A percentile compares a stretch with the other conserved stretches of the same genome.
Conservation (phyloP, 2,113 vertebrate species). For the Cercocebus atys region DNA sequence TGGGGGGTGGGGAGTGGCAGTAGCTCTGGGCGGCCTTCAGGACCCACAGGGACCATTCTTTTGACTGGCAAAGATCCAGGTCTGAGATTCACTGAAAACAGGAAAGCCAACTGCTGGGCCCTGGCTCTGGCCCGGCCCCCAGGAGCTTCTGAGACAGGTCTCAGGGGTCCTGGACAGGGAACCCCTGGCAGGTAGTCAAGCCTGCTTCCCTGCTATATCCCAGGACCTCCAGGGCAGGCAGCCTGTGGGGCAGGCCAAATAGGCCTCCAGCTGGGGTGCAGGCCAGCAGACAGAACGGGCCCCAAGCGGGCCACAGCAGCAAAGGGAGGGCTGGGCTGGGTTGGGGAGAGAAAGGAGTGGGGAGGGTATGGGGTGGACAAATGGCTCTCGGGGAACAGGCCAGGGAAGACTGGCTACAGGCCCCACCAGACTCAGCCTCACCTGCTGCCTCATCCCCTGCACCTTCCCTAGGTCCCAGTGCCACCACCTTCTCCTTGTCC, state of each 20-base stretch:
- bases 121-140: background rate
- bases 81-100: background rate
- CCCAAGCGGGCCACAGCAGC: background rate
- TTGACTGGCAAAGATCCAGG: background rate
- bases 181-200: background rate
- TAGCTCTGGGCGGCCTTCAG: background rate
- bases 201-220: background rate
- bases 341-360: background rate
- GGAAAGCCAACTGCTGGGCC: background rate
- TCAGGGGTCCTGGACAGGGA: background rate
- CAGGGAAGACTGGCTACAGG: background rate
- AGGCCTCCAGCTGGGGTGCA: background rate
- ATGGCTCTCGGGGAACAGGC: background rate
- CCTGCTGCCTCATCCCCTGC: background rate
- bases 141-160: background rate
- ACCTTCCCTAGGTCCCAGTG: background rate
- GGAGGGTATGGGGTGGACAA: background rate
- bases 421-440: background rate
- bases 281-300: background rate
- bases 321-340: background rate
- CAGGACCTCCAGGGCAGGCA: background rate
- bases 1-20: rapidly evolving
- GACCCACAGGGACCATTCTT: background rate
- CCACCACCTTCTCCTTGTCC: background rate
- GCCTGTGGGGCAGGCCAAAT: background rate